Evolutionary conservation across 2,888 invertebrate genomes (phyloP).

Genomic region (Plebejus melissa): DNA sequence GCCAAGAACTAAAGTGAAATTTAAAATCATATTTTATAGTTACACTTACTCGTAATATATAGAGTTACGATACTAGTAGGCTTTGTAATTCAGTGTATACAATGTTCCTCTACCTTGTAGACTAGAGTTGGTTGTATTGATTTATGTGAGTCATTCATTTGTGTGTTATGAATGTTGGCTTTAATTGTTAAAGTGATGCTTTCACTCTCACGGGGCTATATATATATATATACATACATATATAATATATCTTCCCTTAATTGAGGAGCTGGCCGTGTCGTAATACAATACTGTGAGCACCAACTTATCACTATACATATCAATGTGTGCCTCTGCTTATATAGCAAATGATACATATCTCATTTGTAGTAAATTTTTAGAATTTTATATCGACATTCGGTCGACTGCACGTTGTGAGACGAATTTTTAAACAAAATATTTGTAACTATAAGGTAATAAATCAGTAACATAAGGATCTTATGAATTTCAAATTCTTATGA

Average conservation of each 20-base stretch:
- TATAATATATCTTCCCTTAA: too few species aligned
- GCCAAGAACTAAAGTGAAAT: conserved; percentile 27
- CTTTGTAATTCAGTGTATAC: conserved; percentile 49
- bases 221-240: too few species aligned
- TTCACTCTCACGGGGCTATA: conserved; percentile 41
- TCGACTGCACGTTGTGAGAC: conserved; percentile 66
- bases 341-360: conserved; percentile 74
- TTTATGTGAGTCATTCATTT: conserved; percentile 31
- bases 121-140: conserved; percentile 45
- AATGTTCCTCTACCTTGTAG: conserved; percentile 61
- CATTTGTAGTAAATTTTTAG: conserved; percentile 68
- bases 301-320: conserved; percentile 66
- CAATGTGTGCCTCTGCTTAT: conserved; percentile 77
- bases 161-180: conserved; percentile 52
- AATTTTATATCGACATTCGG: conserved; percentile 61
- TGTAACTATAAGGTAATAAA: conserved; percentile 64
- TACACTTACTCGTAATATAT: conserved; percentile 23
- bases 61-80: conserved; percentile 18
- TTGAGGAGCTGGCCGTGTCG: not conserved
- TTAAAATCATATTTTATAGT: conserved; percentile 28
- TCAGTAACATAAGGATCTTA: conserved; percentile 72
- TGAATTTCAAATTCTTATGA: conserved; percentile 77
- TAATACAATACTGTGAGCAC: conserved; percentile 26
- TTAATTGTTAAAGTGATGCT: conserved; percentile 69
- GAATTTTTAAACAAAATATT: conserved; percentile 70